phyloP scores from a whole-genome alignment of 2,888 invertebrate genomes.

The Eustalomyia histrio region DNA sequence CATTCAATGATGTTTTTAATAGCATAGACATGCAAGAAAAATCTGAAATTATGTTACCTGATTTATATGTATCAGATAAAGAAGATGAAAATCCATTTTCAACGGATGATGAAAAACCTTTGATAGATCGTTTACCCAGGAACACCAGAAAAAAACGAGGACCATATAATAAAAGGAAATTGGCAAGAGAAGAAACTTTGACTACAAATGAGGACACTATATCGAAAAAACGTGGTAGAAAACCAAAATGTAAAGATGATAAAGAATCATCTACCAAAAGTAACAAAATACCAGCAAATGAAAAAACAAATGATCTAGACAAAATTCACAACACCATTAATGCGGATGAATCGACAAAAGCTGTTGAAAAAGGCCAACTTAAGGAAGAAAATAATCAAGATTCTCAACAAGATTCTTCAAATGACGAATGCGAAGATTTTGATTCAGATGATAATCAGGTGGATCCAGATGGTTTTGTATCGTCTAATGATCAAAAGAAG shows the following conservation, averaged over 20 bases:
- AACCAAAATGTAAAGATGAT: constrained; percentile 19
- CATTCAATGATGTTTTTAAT: constrained; percentile 28
- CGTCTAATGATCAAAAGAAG: constrained; percentile 45
- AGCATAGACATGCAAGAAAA: constrained; percentile 24
- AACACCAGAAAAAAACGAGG: constrained; percentile 26
- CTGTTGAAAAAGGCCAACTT: not conserved
- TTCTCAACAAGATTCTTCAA: constrained; percentile 25
- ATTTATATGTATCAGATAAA: constrained; percentile 10
- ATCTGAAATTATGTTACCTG: constrained; percentile 12
- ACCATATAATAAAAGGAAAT: constrained; percentile 20
- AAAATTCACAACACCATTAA: not conserved
- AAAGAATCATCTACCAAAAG: not conserved
- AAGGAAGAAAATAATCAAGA: constrained; percentile 23
- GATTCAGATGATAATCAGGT: constrained; percentile 43
- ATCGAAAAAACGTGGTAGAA: constrained; percentile 38
- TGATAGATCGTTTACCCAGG: constrained; percentile 27
- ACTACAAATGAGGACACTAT: not conserved
- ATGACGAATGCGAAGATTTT: constrained; percentile 47
- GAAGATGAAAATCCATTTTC: constrained; percentile 39
- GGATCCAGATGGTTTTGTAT: constrained; percentile 48
- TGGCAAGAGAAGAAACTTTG: not conserved
- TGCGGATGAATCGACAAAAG: not conserved
- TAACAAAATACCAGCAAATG: not conserved
- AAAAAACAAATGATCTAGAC: constrained; percentile 20
- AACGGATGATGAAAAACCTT: constrained; percentile 51